Evolutionary conservation across 2,888 invertebrate species (phyloP), one percentile per base, ranked within the genome.

Genomic region (Yponomeuta evonymella): DNA sequence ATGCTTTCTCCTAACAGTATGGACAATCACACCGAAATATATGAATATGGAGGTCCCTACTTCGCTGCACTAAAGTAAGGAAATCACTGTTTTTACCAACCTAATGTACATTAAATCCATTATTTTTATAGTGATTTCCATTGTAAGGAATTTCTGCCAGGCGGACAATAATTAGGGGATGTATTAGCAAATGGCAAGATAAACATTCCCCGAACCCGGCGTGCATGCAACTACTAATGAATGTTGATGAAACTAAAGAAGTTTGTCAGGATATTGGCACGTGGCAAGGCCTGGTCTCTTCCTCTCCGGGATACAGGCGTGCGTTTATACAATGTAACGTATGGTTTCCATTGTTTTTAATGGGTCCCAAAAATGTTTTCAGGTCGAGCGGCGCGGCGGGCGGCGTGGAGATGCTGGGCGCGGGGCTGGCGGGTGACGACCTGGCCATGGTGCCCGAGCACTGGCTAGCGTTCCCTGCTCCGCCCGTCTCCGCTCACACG

Each of bases 401-500:
- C 23, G 85, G 80, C n/a, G 78, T 82, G 72, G 85, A 84, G 75
- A 85, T 95, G 86, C 83, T 96, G 73, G 96, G 95, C 75, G 97
- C 96, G 92, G 96, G 97, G 81, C 94, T 97, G 48, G 95, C 95
- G 9, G 94, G 95, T 43, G 95, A 95, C 69, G 96, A 97, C 79
- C 88, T 97, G 74, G 92, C 94, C 48, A 94, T 96, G 77, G 95
- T 97, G 76, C 96, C 96, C 9, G 95, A 95, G 76, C 97, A 97
- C 86, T 97, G 97, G 97, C 91, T 96, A 48, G 89, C 93, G 58
- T 97, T 94, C 86, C 94, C 95, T 5, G 97, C 97, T 79, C 97
- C 97, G 1, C 96, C 96, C 72, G 96, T 95, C 73, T 95, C 96
- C 70, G 93, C 97, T 77, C 96, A 97, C 86, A 96, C 96, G 75